These are phyloP conservation scores for Hesperophylax magnus DNA, from an alignment of 1,140 invertebrate species.

Conservation along the genomic window DNA sequence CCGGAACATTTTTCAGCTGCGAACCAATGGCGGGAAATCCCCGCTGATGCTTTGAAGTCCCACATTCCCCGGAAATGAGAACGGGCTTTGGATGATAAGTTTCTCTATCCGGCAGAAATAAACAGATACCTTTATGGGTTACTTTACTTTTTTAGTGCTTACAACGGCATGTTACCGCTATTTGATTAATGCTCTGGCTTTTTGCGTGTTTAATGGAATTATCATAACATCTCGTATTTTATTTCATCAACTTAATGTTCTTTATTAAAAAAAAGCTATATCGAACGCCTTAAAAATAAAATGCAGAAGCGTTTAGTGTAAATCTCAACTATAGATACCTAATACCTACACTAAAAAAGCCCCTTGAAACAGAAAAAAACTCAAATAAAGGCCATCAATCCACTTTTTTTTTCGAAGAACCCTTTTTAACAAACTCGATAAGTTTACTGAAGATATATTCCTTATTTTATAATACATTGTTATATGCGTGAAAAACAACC, in stretches of 20 bases:
- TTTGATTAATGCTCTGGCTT: not conserved
- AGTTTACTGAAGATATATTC: too few relatives aligned
- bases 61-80: conserved; percentile 27
- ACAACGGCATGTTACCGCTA: not conserved
- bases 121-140: conserved; percentile 5
- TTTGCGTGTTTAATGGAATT: not conserved
- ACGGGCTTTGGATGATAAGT: conserved; percentile 37
- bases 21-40: conserved; percentile 32
- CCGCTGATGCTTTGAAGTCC: conserved; percentile 28
- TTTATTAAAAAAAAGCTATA: not conserved
- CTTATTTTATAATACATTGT: too few relatives aligned
- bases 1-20: conserved; percentile 31
- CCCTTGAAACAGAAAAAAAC: too few relatives aligned
- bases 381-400: too few relatives aligned
- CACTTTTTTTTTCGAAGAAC: too few relatives aligned
- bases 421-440: too few relatives aligned
- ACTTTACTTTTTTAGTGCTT: not conserved
- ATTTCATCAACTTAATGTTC: not conserved
- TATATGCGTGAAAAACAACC: too few relatives aligned
- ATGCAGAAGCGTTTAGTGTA: not conserved
- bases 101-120: conserved; percentile 28
- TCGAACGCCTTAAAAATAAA: not conserved
- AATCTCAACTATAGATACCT: not conserved
- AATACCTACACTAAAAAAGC: too few relatives aligned
- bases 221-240: not conserved